Base-by-base conservation (phyloP, 2,797 vertebrate genomes). In the Trachurus trachurus region DNA sequence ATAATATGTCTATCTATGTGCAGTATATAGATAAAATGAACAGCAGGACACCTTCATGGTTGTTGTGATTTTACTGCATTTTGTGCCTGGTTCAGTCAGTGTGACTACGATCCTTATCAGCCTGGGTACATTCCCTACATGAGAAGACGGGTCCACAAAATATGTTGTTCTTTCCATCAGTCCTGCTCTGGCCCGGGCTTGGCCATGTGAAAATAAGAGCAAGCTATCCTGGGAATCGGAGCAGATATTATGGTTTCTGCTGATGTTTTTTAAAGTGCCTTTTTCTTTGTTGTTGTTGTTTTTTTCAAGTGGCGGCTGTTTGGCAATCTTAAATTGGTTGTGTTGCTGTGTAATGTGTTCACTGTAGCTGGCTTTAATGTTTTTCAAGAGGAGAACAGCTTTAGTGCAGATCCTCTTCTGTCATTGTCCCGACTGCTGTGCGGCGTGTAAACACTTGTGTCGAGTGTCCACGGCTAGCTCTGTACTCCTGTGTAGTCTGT, bases 171-270 rank as follows among this genome's bases (percentile, higher is more conserved):
- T 74, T 71, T 73, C 65, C 50, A 71, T 56, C 79, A 22, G 40
- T 66, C 39, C 59, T 73, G 56, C 54, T 47, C 31, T 19, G 42
- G 73, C n/a, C 34, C 47, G 59, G 56, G 37, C 61, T 10, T 65
- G 58, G 63, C 63, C 59, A 52, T 63, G 34, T 66, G 59, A 77
- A 76, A 77, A 63, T 60, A 74, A 69, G 58, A 57, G 29, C 39
- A 63, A 52, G 72, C 53, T 78, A 75, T 70, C 57, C 13, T 59
- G 52, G 80, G 76, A 88, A 85, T 29, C 82, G 49, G 81, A 86
- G 82, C 69, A 82, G 66, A 72, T 78, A 53, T 78, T 81, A 56
- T 78, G 49, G 63, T 34, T 65, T 76, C 58, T 76, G 50, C 37
- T 61, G 7, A 57, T 74, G 60, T 71, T 76, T 76, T 75, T 74